These are phyloP conservation scores for Sebastes steindachneri DNA, from an alignment of 2,797 vertebrate species.

Conservation along the genomic window DNA sequence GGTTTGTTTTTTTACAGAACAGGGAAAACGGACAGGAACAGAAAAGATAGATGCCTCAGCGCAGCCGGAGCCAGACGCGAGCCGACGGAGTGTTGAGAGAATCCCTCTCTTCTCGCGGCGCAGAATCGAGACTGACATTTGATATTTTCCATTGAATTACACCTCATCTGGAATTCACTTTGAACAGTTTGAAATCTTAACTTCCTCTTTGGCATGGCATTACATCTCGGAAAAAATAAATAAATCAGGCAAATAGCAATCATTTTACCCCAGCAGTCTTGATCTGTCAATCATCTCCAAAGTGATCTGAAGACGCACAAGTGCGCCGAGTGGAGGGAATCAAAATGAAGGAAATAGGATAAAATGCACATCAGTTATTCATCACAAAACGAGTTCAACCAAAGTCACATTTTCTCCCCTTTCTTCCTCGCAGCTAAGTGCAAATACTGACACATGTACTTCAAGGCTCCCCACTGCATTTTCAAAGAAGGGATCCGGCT, in stretches of 20 bases:
- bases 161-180: constrained; percentile 78
- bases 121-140: constrained; percentile 69
- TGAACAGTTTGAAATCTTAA: constrained; percentile 78
- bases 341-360: constrained; percentile 83
- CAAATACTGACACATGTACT: constrained; percentile 87
- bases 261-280: constrained; percentile 64
- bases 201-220: constrained; percentile 65
- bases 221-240: constrained; percentile 48
- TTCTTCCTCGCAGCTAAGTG: constrained; percentile 70
- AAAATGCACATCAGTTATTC: constrained; percentile 83
- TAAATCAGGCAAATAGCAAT: constrained; percentile 53
- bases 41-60: constrained; percentile 22
- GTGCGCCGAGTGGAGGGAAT: constrained; percentile 62
- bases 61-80: constrained; percentile 2
- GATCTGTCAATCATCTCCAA: constrained; percentile 71
- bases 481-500: constrained; percentile 76
- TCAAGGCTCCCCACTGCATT: constrained; percentile 78
- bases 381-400: constrained; percentile 79
- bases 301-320: constrained; percentile 60
- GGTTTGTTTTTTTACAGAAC: not conserved
- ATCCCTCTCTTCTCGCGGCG: constrained; percentile 36
- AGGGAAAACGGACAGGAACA: constrained; percentile 4
- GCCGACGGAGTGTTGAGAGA: constrained; percentile 43
- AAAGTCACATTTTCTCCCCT: constrained; percentile 62
- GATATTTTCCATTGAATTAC: constrained; percentile 78